A percentile compares a stretch with the other conserved stretches of the same genome.
Conservation (phyloP, 1,140 invertebrate species). For the Apis mellifera region Amel_HAv3.1 CM009942.2:10243001-10243500, state of each 20-base stretch:
- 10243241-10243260: constrained; percentile 66
- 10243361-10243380: constrained; percentile 79
- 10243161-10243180: too few species aligned
- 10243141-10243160: too few species aligned
- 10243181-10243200: too few species aligned
- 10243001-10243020: constrained; percentile 83
- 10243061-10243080: too few species aligned
- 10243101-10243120: too few species aligned
- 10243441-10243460: constrained; percentile 80
- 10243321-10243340: constrained; percentile 48
- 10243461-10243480: constrained; percentile 81
- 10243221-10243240: not conserved
- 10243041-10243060: not conserved
- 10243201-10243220: not conserved
- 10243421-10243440: constrained; percentile 80
- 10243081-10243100: too few species aligned
- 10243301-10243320: constrained; percentile 48
- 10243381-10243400: constrained; percentile 70
- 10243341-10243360: constrained; percentile 72
- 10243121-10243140: too few species aligned
- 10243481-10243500: constrained; percentile 68
- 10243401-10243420: constrained; percentile 81
- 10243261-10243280: constrained; percentile 73
- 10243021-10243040: constrained; percentile 83
- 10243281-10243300: constrained; percentile 62